Conservation (phyloP, 1,140 invertebrate species). For the Hydropsyche tenuis region DNA sequence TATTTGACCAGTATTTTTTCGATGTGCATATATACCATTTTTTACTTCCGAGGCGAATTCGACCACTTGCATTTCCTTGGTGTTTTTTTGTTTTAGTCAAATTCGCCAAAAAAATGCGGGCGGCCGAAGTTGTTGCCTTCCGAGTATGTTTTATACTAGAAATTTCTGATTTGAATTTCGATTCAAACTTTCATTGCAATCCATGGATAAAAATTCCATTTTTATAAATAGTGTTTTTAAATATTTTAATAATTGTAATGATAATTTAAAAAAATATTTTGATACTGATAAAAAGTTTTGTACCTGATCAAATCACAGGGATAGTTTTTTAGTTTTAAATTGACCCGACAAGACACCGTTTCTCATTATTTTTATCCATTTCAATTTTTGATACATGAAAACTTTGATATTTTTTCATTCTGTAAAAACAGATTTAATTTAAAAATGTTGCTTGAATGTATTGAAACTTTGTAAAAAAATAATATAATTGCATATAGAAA, state of each 20-base stretch:
- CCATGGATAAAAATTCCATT: background rate
- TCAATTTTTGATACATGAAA: background rate
- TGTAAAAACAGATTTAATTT: no score
- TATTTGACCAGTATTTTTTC: no score
- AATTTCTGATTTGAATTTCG: background rate
- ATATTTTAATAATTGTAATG: background rate
- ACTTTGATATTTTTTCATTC: no score
- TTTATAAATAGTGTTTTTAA: background rate
- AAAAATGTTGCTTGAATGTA: no score
- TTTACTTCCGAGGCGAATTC: no score
- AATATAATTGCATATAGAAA: no score
- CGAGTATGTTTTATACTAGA: no score
- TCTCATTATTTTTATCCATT: background rate
- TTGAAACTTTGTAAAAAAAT: no score
- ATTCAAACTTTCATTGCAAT: background rate
- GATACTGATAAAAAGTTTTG: constrained; percentile 21
- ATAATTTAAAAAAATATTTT: constrained; percentile 12
- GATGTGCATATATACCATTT: background rate
- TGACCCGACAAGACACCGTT: background rate
- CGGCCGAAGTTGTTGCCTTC: no score
- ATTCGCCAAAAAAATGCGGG: no score
- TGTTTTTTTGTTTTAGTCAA: no score
- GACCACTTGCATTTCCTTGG: no score
- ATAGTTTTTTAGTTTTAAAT: constrained; percentile 29
- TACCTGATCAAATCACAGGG: constrained; percentile 37